Base-by-base conservation (phyloP, 2,888 invertebrate species). In the Blastobasis adustella region DNA sequence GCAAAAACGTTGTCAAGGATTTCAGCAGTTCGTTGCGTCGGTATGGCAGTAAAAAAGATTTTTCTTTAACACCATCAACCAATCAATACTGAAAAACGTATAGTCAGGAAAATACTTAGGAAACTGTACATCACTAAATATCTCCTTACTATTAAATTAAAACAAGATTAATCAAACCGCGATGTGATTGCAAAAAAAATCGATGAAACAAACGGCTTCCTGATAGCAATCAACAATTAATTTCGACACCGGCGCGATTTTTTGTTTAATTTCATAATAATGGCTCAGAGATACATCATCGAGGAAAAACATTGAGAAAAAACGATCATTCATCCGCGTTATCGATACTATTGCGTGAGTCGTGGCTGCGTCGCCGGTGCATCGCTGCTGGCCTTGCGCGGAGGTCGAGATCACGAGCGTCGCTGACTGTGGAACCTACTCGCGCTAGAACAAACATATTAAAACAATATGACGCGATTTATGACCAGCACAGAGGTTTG, bases 161-260 rank as follows among this genome's bases (percentile, higher is more conserved):
- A 37, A 42, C 44, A 6, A 37, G 10, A 49, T 49, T 41, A 49
- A 49, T 49, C 49, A 49, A 39, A 10, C 39, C 10, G 47, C 23
- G 23, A 6, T 23, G 45, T 41, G 9, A n/a, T 45, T 36, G 23
- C 23, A 10, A 39, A 7, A 10, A 39, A 10, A 46, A 40, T 66
- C 69, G 65, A 64, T 65, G 60, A 49, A 58, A 57, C 60, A 60
- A 62, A 62, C 62, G 58, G 69, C 73, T 76, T 79, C 75, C 75
- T 75, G 82, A 79, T 81, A 78, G 62, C 65, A 65, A 82, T 83
- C 79, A 69, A 71, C 70, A 78, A 79, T 81, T 79, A 79, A 79
- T 72, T 70, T 71, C 60, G 61, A 73, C 71, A 71, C 69, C 61
- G 66, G 63, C 59, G 66, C 59, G 58, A 66, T 66, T 73, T 79